A percentile compares a stretch with the other conserved stretches of the same genome.
Conservation (phyloP, 2,113 vertebrate genomes). For the Archocentrus centrarchus region DNA sequence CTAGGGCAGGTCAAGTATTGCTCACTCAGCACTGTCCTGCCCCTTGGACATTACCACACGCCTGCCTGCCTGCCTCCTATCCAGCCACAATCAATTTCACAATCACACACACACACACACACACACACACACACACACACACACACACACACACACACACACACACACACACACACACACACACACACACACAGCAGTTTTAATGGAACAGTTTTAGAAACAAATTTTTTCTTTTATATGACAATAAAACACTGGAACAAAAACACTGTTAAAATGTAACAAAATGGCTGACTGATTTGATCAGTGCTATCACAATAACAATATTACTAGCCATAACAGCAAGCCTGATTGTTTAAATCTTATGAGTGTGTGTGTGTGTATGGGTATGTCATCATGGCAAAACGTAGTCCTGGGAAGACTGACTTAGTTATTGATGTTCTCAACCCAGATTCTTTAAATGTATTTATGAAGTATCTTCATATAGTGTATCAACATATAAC, state of each 20-base stretch:
- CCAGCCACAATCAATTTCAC: slow-evolving; percentile 76
- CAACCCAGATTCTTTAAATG: not conserved
- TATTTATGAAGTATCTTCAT: not conserved
- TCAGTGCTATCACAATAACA: slow-evolving; percentile 1
- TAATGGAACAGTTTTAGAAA: not conserved
- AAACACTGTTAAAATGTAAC: not conserved
- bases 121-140: not conserved
- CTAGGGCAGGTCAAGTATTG: slow-evolving; percentile 72
- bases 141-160: slow-evolving; percentile 4
- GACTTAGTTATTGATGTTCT: too few species aligned
- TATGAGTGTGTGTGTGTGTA: not conserved
- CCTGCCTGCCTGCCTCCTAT: slow-evolving; percentile 77
- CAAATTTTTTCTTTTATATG: not conserved
- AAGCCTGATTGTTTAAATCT: not conserved
- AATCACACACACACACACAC: not conserved
- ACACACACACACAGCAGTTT: not conserved
- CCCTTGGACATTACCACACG: slow-evolving; percentile 70
- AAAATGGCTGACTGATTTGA: not conserved
- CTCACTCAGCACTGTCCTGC: slow-evolving; percentile 74
- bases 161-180: slow-evolving; percentile 4
- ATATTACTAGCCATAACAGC: not conserved
- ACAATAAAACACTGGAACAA: not conserved
- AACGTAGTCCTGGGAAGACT: not conserved
- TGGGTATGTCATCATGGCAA: rapidly evolving
- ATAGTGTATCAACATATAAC: not conserved